Evolutionary conservation across 2,888 invertebrate genomes (phyloP).

Genomic region (Lasioglossum vierecki): DNA sequence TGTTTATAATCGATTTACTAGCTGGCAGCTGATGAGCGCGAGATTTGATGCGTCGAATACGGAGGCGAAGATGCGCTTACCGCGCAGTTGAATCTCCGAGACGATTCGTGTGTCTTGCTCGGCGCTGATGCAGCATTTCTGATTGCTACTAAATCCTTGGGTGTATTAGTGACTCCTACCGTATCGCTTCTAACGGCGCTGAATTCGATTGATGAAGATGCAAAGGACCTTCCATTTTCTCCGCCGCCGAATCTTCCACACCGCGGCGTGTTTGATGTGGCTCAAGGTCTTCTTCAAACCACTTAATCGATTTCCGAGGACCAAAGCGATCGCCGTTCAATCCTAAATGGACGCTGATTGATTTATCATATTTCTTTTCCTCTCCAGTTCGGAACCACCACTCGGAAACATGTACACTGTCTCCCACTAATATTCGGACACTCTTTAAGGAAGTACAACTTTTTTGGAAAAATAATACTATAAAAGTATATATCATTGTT

Average conservation of each 20-base stretch:
- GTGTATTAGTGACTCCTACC: background rate
- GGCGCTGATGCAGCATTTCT: slow-evolving; percentile 7
- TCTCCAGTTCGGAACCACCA: too few species aligned
- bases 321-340: background rate
- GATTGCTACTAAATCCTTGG: slow-evolving; percentile 12
- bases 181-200: background rate
- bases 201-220: background rate
- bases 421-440: too few species aligned
- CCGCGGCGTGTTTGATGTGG: slow-evolving; percentile 11
- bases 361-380: background rate
- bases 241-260: background rate
- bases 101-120: slow-evolving; percentile 3
- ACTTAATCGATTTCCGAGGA: background rate
- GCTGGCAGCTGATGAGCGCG: background rate
- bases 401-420: too few species aligned
- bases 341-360: background rate
- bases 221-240: slow-evolving; percentile 7
- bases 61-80: slow-evolving; percentile 3
- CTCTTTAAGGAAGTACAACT: too few species aligned
- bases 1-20: slow-evolving; percentile 14
- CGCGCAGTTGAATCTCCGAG: background rate
- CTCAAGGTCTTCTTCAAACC: background rate
- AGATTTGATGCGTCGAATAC: slow-evolving; percentile 15
- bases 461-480: too few species aligned
- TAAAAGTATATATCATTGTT: too few species aligned